Conservation (phyloP, 1,140 invertebrate species). For the Bombus sibiricus region DNA sequence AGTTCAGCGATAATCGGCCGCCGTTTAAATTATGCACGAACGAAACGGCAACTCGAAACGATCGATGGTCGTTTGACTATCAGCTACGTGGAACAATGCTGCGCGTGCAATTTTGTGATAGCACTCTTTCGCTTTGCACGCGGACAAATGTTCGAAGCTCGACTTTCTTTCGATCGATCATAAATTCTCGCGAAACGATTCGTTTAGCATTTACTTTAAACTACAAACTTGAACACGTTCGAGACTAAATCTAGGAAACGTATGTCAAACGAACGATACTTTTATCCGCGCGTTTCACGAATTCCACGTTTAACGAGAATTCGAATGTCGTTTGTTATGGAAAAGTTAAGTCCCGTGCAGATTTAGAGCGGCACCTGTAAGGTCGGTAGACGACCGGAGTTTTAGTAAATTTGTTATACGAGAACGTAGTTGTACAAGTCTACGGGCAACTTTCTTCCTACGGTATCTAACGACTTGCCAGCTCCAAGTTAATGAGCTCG, state of each 20-base stretch:
- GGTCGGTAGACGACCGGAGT: neutral
- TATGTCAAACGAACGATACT: neutral
- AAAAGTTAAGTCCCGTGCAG: slow-evolving; percentile 6
- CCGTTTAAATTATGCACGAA: neutral
- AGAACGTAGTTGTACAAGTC: neutral
- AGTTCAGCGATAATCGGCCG: no score
- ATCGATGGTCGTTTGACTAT: neutral
- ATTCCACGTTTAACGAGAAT: neutral
- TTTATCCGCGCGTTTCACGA: neutral
- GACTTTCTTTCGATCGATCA: neutral
- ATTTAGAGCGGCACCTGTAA: neutral
- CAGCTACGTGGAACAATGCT: neutral
- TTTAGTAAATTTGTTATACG: slow-evolving; percentile 25
- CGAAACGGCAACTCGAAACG: neutral
- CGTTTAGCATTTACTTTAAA: neutral
- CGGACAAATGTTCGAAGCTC: no score
- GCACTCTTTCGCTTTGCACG: neutral
- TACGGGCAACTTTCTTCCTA: slow-evolving; percentile 16
- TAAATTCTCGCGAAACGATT: neutral
- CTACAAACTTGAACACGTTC: neutral
- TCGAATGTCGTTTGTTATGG: slow-evolving; percentile 17
- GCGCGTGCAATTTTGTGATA: neutral
- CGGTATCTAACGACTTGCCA: slow-evolving; percentile 20
- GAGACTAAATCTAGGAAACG: neutral
- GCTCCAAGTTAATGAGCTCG: slow-evolving; percentile 35